Evolutionary conservation across 2,888 invertebrate genomes (phyloP).

Genomic region (Phyllotreta striolata): DNA sequence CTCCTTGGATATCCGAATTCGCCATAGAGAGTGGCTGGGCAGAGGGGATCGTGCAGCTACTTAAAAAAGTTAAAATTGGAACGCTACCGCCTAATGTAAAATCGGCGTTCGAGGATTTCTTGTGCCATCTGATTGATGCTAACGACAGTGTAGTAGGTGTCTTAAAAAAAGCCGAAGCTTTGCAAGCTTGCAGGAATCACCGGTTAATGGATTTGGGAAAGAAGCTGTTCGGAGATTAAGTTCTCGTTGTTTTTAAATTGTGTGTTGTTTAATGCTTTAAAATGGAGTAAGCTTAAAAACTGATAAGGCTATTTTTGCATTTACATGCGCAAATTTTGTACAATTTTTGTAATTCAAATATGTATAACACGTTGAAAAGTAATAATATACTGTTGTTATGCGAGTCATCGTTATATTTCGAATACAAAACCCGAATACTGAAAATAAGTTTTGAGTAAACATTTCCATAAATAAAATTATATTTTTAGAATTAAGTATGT

Average conservation of each 20-base stretch:
- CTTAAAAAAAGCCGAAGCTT: constrained; percentile 82
- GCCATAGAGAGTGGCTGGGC: constrained; percentile 95
- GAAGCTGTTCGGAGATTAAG: constrained; percentile 84
- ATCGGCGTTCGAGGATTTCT: constrained; percentile 89
- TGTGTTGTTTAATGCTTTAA: constrained; percentile 1
- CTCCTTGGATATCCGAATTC: constrained; percentile 91
- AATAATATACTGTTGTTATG: constrained; percentile 16
- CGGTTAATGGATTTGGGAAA: constrained; percentile 90
- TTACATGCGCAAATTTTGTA: constrained; percentile 17
- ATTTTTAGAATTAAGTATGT: constrained; percentile 4
- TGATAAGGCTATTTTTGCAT: constrained; percentile 7
- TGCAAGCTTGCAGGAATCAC: constrained; percentile 85
- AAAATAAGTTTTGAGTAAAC: background rate
- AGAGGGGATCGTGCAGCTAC: constrained; percentile 82
- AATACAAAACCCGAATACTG: too few relatives aligned
- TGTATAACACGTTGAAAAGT: background rate
- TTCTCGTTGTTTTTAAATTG: constrained; percentile 19
- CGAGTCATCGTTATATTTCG: constrained; percentile 3
- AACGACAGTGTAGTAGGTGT: constrained; percentile 76
- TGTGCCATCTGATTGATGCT: constrained; percentile 84
- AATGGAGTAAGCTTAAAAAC: constrained; percentile 1
- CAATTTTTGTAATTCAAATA: constrained; percentile 23
- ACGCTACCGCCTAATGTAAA: constrained; percentile 84
- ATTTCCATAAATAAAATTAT: constrained; percentile 26
- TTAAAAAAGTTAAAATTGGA: constrained; percentile 84